phyloP scores from a whole-genome alignment of 2,888 invertebrate genomes.

The Polyommatus iphigenia region DNA sequence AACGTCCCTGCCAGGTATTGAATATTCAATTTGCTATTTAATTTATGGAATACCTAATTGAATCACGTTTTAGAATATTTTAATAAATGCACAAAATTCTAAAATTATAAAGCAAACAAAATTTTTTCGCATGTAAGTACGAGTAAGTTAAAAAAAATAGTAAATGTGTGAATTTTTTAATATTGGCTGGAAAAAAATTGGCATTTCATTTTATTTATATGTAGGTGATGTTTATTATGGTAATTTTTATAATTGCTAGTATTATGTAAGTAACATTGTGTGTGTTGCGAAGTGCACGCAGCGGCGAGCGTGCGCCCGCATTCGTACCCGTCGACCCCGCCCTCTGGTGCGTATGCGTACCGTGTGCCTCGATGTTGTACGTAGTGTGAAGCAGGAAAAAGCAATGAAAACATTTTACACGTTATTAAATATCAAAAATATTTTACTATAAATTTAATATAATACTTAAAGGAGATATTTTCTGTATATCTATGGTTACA shows the following conservation, averaged over 20 bases:
- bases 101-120: neutral
- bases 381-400: conserved; percentile 13
- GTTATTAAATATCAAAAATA: neutral
- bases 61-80: neutral
- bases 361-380: conserved; percentile 31
- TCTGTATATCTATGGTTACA: too few relatives aligned
- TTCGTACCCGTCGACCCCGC: conserved; percentile 80
- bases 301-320: conserved; percentile 57
- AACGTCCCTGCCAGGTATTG: conserved; percentile 42
- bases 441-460: too few relatives aligned
- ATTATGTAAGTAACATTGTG: conserved; percentile 2
- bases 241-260: neutral
- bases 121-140: neutral
- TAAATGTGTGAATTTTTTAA: neutral
- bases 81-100: neutral
- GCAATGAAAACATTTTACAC: neutral
- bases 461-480: too few relatives aligned
- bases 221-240: neutral
- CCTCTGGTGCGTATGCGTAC: conserved; percentile 75
- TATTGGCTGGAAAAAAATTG: conserved; percentile 1
- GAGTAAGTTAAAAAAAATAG: conserved; percentile 5
- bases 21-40: neutral
- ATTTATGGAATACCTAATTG: neutral
- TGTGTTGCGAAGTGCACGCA: conserved; percentile 48
- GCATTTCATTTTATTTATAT: neutral